These are phyloP conservation scores for Bettongia penicillata DNA, from an alignment of 2,113 vertebrate genomes.

Conservation along the genomic window DNA sequence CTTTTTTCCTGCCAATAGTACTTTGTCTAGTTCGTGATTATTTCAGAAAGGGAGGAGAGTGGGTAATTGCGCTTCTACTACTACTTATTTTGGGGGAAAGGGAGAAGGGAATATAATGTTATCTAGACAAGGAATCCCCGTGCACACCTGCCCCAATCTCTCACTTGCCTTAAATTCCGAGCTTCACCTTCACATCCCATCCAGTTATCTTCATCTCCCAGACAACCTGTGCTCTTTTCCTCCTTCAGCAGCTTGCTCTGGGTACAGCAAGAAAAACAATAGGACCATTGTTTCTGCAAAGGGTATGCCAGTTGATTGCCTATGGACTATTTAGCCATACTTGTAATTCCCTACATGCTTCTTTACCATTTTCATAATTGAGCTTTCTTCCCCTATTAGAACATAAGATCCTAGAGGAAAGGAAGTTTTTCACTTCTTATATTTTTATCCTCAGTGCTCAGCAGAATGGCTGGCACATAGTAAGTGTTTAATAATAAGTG, in stretches of 20 bases:
- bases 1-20: background rate
- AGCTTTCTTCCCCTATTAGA: background rate
- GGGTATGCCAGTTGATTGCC: background rate
- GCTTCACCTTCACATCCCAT: background rate
- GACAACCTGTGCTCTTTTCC: background rate
- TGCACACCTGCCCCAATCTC: background rate
- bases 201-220: background rate
- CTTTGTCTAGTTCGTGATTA: background rate
- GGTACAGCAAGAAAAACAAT: background rate
- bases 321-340: background rate
- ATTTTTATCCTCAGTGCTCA: background rate
- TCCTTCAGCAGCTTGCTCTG: background rate
- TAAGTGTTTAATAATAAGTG: background rate
- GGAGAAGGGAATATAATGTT: background rate
- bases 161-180: background rate
- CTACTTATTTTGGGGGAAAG: background rate
- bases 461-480: background rate
- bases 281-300: background rate
- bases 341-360: background rate
- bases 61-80: background rate
- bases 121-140: background rate
- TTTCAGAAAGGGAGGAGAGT: background rate
- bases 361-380: background rate
- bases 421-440: background rate
- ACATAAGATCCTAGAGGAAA: background rate